A percentile compares a stretch with the other conserved stretches of the same genome.
Conservation (phyloP, 2,888 invertebrate genomes). For the Synergus japonicus region DNA sequence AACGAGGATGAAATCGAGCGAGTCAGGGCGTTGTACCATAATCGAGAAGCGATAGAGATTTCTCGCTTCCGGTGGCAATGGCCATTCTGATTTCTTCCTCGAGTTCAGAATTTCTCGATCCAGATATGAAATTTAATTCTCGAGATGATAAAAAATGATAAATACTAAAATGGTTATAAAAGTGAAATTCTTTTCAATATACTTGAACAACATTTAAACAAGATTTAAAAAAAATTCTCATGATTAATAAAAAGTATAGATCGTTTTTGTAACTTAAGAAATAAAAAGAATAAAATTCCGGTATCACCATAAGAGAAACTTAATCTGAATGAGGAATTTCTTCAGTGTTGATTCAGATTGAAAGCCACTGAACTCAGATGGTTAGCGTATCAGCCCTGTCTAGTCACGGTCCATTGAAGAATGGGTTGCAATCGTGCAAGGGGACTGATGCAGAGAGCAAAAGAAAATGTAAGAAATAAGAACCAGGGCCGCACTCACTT, state of each 20-base stretch:
- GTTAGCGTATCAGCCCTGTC: slow-evolving; percentile 39
- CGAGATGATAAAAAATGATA: not conserved
- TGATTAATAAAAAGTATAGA: not conserved
- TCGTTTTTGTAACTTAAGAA: not conserved
- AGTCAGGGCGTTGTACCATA: slow-evolving; percentile 40
- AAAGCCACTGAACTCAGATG: slow-evolving; percentile 42
- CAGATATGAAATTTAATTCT: slow-evolving; percentile 3
- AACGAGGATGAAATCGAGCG: slow-evolving; percentile 33
- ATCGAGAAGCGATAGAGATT: slow-evolving; percentile 37
- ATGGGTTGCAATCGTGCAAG: slow-evolving; percentile 42
- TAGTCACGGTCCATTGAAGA: slow-evolving; percentile 41
- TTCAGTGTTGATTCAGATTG: slow-evolving; percentile 38
- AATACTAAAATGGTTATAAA: no score
- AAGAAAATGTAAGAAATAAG: slow-evolving; percentile 40
- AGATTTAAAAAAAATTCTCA: not conserved
- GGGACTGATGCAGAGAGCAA: slow-evolving; percentile 39
- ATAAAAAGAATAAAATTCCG: not conserved
- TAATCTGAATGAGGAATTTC: slow-evolving; percentile 35
- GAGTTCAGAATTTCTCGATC: slow-evolving; percentile 34
- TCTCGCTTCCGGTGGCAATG: slow-evolving; percentile 38
- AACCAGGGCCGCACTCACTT: slow-evolving; percentile 38
- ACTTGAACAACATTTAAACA: not conserved
- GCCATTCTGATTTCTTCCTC: slow-evolving; percentile 32
- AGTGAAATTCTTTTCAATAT: no score
- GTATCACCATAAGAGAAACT: slow-evolving; percentile 22